Percentiles rank a stretch among this genome's conserved stretches.
Evolutionary conservation across 1,140 invertebrate species (phyloP).

Genomic region (Telenomus remus): DNA sequence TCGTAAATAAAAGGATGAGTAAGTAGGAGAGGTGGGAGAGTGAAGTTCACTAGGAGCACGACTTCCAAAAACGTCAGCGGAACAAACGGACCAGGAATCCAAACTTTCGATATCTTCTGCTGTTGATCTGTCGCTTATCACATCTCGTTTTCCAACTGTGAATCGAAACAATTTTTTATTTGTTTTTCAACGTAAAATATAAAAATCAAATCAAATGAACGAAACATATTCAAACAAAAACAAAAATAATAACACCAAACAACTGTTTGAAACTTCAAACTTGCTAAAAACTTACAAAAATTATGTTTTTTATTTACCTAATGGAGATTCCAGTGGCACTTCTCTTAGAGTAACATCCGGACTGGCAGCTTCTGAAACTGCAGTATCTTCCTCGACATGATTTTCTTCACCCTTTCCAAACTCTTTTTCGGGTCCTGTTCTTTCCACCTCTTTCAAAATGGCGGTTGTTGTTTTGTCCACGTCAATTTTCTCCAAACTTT

Average conservation of each 20-base stretch:
- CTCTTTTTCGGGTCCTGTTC: too few relatives aligned
- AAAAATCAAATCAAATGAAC: too few relatives aligned
- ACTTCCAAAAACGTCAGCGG: slow-evolving; percentile 72
- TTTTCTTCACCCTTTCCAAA: too few relatives aligned
- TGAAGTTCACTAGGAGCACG: slow-evolving; percentile 64
- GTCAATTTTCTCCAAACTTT: slow-evolving; percentile 44
- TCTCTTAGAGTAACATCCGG: slow-evolving; percentile 24
- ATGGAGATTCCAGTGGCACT: slow-evolving; percentile 12
- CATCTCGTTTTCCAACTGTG: slow-evolving; percentile 33
- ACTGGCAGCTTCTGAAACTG: slow-evolving; percentile 9
- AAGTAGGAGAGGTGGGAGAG: slow-evolving; percentile 77
- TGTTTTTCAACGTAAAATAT: too few relatives aligned
- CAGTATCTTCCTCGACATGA: slow-evolving; percentile 1
- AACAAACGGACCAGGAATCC: slow-evolving; percentile 83
- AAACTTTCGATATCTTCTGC: slow-evolving; percentile 79
- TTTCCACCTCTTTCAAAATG: too few relatives aligned
- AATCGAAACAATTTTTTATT: slow-evolving; percentile 4
- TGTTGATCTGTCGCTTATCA: slow-evolving; percentile 71
- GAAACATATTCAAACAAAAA: too few relatives aligned
- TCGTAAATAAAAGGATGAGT: slow-evolving; percentile 62
- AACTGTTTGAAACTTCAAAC: too few relatives aligned
- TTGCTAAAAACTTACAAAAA: too few relatives aligned
- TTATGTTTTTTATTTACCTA: slow-evolving; percentile 30
- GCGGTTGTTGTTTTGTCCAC: slow-evolving; percentile 45
- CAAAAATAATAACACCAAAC: too few relatives aligned